Percentiles rank a stretch among this genome's conserved stretches.
phyloP scores from a whole-genome alignment of 2,888 invertebrate genomes.

The Cheilosia impressa region DNA sequence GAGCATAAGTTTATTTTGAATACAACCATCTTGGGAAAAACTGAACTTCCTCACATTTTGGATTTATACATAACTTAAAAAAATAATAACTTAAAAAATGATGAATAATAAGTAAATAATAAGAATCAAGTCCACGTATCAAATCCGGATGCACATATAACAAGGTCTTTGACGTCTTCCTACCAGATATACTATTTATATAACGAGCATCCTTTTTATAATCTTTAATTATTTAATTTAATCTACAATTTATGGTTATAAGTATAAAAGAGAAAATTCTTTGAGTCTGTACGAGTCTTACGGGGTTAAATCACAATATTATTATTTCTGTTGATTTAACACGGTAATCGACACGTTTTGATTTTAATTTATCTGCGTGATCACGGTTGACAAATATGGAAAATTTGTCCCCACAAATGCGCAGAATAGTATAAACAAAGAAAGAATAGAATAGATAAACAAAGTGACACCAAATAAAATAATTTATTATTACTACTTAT shows the following conservation, averaged over 20 bases:
- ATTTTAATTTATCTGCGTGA: constrained; percentile 82
- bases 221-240: too few species aligned
- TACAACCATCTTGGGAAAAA: too few species aligned
- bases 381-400: constrained; percentile 81
- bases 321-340: constrained; percentile 81
- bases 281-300: constrained; percentile 81
- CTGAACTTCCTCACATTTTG: too few species aligned
- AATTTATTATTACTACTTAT: neutral
- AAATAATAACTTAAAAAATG: too few species aligned
- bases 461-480: neutral
- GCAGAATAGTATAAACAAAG: constrained; percentile 78
- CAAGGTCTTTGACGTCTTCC: too few species aligned
- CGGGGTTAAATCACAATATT: constrained; percentile 82
- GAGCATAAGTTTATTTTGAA: too few species aligned
- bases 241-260: too few species aligned
- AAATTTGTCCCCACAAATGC: constrained; percentile 83
- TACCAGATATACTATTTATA: neutral
- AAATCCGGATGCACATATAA: too few species aligned
- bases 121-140: too few species aligned
- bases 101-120: neutral
- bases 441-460: constrained; percentile 78
- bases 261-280: neutral
- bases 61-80: too few species aligned
- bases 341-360: constrained; percentile 81
- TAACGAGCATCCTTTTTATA: too few species aligned